Percentiles rank a stretch among this genome's conserved stretches.
phyloP scores from a whole-genome alignment of 2,113 vertebrate species.

The Chaetorhynchus papuensis region DNA sequence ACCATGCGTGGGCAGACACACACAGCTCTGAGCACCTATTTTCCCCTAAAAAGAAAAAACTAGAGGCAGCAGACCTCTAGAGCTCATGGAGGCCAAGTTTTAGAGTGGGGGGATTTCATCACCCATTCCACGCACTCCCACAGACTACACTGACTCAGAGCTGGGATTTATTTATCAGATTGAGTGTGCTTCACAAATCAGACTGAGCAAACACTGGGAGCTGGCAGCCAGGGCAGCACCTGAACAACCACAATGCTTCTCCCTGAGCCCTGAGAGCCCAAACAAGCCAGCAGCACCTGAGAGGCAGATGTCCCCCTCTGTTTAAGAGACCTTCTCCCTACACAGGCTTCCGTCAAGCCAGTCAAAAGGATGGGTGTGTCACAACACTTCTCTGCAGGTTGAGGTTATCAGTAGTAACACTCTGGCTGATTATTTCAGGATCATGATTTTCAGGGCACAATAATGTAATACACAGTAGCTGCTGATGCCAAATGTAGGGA shows the following conservation, averaged over 20 bases:
- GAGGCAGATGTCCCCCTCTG: background rate
- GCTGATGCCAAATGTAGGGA: background rate
- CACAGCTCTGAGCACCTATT: background rate
- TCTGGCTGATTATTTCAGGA: background rate
- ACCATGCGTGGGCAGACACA: rapidly evolving
- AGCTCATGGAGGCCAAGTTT: rapidly evolving
- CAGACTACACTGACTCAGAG: background rate
- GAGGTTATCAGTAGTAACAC: background rate
- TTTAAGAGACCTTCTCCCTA: background rate
- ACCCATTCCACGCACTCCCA: rapidly evolving
- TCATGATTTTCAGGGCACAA: background rate
- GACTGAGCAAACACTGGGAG: background rate
- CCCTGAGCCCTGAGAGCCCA: background rate
- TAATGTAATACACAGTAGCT: background rate
- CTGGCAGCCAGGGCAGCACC: background rate
- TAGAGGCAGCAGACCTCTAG: background rate
- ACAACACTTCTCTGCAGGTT: background rate
- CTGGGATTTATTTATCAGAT: background rate
- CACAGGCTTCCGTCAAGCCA: background rate
- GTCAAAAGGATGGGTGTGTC: background rate
- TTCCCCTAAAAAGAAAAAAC: background rate
- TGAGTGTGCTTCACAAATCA: background rate
- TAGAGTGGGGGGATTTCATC: background rate
- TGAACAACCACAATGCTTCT: background rate
- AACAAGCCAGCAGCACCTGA: background rate